Evolutionary conservation across 2,888 invertebrate species (phyloP).

Genomic region (Andrena hattorfiana): DNA sequence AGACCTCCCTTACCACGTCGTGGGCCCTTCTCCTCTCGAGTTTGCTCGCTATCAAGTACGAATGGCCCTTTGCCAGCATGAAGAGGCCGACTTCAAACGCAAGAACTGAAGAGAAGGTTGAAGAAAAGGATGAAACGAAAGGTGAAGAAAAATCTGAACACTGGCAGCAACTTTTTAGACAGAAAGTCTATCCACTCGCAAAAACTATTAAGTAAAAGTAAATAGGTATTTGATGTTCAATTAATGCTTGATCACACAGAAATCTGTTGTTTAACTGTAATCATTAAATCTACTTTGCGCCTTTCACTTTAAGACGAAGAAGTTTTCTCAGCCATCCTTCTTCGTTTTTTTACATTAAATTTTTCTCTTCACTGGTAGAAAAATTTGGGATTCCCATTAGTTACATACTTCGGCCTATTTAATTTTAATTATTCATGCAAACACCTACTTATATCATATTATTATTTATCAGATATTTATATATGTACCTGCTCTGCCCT

Average conservation of each 20-base stretch:
- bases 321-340: neutral
- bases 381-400: no score
- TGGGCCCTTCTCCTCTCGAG: slow-evolving; percentile 27
- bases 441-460: no score
- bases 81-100: slow-evolving; percentile 16
- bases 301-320: neutral
- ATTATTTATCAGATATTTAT: no score
- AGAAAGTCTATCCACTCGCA: neutral
- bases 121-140: slow-evolving; percentile 4
- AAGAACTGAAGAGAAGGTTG: neutral
- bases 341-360: no score
- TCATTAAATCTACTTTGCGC: neutral
- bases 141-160: slow-evolving; percentile 4
- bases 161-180: neutral
- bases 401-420: no score
- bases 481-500: no score
- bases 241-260: neutral
- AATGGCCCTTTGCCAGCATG: slow-evolving; percentile 27
- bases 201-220: neutral
- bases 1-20: slow-evolving; percentile 22
- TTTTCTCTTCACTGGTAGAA: no score
- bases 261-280: neutral
- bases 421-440: no score
- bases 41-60: slow-evolving; percentile 14
- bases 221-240: neutral